Evolutionary conservation across 2,113 vertebrate genomes (phyloP).

Genomic region (Psophia crepitans): DNA sequence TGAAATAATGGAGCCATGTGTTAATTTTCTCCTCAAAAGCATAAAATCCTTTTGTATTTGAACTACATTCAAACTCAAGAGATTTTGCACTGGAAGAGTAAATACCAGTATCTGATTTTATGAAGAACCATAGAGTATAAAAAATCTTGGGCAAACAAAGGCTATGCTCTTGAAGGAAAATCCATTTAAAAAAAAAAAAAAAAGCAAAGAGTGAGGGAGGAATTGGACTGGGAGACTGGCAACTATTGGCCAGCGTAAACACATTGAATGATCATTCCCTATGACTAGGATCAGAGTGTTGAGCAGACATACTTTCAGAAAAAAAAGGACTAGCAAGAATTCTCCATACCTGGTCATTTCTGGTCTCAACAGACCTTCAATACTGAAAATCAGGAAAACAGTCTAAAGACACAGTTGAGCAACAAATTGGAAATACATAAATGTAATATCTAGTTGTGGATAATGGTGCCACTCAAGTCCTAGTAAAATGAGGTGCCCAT

Average conservation of each 20-base stretch:
- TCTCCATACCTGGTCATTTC: background rate
- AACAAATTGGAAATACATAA: background rate
- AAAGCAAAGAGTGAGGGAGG: fast-evolving
- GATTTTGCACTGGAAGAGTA: background rate
- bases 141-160: background rate
- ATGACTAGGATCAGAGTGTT: background rate
- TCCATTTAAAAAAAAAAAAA: background rate
- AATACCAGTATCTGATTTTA: background rate
- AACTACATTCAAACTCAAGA: background rate
- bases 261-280: background rate
- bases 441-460: background rate
- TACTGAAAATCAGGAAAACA: background rate
- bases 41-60: background rate
- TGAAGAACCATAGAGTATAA: background rate
- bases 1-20: background rate
- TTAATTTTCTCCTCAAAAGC: background rate
- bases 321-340: background rate
- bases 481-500: background rate
- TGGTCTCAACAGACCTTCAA: background rate
- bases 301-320: background rate
- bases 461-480: background rate
- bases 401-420: background rate
- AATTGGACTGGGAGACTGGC: background rate
- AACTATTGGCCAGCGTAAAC: background rate
- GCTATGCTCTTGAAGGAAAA: background rate